Base-by-base conservation (phyloP, 2,113 vertebrate species). In the Tragelaphus strepsiceros region DNA sequence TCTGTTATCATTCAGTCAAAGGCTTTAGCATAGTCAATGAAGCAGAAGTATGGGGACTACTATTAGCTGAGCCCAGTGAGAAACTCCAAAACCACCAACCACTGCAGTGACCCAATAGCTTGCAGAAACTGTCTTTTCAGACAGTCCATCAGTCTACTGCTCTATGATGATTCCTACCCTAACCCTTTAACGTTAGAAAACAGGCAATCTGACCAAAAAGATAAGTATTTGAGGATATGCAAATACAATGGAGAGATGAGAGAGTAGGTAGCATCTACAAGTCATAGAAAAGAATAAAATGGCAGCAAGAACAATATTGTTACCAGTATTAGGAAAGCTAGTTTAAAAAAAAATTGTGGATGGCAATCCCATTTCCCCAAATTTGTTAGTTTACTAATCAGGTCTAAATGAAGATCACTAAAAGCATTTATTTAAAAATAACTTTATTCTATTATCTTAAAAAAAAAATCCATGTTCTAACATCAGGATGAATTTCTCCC, bases 371-470 rank as follows among this genome's bases (percentile, higher is more conserved):
- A 7, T 80, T 67, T 88, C 67, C 71, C 77, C 35, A 88, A 43
- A 81, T 90, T 77, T 96, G 92, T 84, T 56, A 15, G 67, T 71
- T 94, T 92, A 80, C 19, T 74, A 82, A 43, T 21, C 54, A 88
- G 26, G 13, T 58, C 51, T 97, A 92, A 98, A 88, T 96, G 84
- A 97, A 91, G 24, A 95, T 87, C 71, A 84, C 58, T 17, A 54
- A 94, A 94, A 87, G 43, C 80, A 59, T 78, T 88, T 98, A 95
- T 80, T 98, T 94, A 96, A 98, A 98, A 98, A 98, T 98, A 97
- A 95, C 58, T 98, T 98, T 98, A 98, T 98, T 98, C 35, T 82
- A 91, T 92, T 64, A 95, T 97, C 59, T 91, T 35, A 12, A 82
- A 93, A 91, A 97, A 77, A 43, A 93, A 96, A 95, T 87, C n/a